These are phyloP conservation scores for Manis crassicaudata DNA, from an alignment of 2,797 vertebrate species.

Conservation along the genomic window DNA sequence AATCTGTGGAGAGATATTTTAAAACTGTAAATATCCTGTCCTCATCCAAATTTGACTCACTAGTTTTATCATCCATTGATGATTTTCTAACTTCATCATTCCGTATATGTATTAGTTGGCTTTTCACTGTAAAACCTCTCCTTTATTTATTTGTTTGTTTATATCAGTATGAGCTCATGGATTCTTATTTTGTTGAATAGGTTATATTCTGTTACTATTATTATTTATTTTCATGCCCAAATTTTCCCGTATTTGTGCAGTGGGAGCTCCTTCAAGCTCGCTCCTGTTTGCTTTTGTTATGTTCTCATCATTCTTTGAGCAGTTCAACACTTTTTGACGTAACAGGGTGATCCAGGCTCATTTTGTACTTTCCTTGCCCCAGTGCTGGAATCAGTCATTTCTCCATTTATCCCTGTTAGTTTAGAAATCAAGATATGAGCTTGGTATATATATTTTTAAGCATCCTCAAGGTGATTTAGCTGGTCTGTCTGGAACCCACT, in stretches of 20 bases:
- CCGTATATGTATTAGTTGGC: constrained; percentile 29
- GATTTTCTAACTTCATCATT: constrained; percentile 32
- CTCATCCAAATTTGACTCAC: not conserved
- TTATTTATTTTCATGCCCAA: constrained; percentile 16
- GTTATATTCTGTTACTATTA: not conserved
- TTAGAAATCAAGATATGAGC: constrained; percentile 13
- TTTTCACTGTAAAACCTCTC: not conserved
- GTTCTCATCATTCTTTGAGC: not conserved
- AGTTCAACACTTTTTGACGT: constrained; percentile 13
- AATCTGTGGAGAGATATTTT: not conserved
- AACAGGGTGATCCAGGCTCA: not conserved
- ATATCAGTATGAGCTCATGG: not conserved
- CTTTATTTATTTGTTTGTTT: not conserved
- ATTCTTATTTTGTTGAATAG: constrained; percentile 10
- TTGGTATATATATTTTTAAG: not conserved
- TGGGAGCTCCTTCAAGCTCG: not conserved
- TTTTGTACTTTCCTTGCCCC: not conserved
- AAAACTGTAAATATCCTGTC: constrained; percentile 2
- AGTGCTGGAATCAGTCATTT: constrained; percentile 18
- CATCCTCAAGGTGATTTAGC: not conserved
- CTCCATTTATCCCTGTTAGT: not conserved
- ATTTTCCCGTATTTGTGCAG: not conserved
- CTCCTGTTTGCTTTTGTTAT: not conserved
- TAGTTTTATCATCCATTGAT: not conserved
- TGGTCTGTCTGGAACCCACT: not conserved